Base-by-base conservation (phyloP, 2,888 invertebrate genomes). In the Fragum whitleyi region DNA sequence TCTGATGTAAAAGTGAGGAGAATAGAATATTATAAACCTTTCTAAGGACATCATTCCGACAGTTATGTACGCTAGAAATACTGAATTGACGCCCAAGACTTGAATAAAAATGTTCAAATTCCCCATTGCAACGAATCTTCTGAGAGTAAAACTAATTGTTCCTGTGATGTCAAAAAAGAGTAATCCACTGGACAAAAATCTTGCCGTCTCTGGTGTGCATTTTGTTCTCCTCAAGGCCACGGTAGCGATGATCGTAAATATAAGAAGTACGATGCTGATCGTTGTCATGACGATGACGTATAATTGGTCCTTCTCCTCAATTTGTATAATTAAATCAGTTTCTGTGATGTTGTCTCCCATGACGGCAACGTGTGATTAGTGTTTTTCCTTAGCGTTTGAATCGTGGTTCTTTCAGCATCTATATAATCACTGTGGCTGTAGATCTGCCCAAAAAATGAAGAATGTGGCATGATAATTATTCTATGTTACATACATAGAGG, bases 1-100 rank as follows among this genome's bases (percentile, higher is more conserved):
- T 32, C 69, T 32, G 1, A 80, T 19, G 26, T 80, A 80, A 21
- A 76, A 76, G 32, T 76, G 21, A 0, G 80, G 80, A 0, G 61
- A 68, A 36, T 65, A 55, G 26, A 80, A 80, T 14, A 80, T 55
- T 7, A 80, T 19, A 0, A 80, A 39, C 26, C 80, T 23, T 53
- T 80, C 80, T 16, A 80, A 62, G 14, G 80, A 76, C 80, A 80
- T 80, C 14, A 80, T 26, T 5, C 80, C 80, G 14, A 79, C 68
- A 0, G 79, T 79, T 0, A 75, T 28, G 21, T 61, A 73, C 0
- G 80, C 76, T 42, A 80, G 26, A 36, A 47, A 73, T 3, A 51
- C 28, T 11, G 53, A 80, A 16, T 51, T 36, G 1, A 73, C 62
- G 9, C 76, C 75, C 9, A 76, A 9, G 0, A 76, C 62, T 23